Percentiles rank a stretch among this genome's conserved stretches.
These are phyloP conservation scores for Corythaixoides concolor DNA, from an alignment of 2,113 vertebrate genomes.

Conservation along the genomic window DNA sequence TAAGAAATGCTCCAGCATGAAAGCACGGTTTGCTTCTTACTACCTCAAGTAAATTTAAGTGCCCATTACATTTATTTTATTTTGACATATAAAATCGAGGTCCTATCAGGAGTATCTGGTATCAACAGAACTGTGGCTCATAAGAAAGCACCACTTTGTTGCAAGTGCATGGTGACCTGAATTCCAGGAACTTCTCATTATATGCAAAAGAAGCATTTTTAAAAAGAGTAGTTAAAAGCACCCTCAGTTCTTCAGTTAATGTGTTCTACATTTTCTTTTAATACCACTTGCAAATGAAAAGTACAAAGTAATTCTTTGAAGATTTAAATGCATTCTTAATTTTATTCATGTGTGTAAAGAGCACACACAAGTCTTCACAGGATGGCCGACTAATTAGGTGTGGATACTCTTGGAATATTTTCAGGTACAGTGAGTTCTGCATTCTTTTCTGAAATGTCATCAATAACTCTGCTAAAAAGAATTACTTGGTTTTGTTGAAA, in stretches of 20 bases:
- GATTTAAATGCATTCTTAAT: conserved; percentile 6
- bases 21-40: background rate
- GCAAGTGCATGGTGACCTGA: background rate
- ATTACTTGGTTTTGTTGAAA: background rate
- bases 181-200: conserved; percentile 1
- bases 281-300: conserved; percentile 14
- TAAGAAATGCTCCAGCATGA: background rate
- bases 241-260: background rate
- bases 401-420: conserved; percentile 27
- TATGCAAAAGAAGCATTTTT: conserved; percentile 1
- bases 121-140: background rate
- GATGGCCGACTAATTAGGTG: background rate
- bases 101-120: background rate
- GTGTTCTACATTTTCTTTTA: conserved; percentile 6
- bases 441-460: conserved; percentile 30
- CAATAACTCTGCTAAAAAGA: background rate
- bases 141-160: background rate
- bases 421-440: background rate
- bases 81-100: background rate
- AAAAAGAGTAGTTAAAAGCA: conserved; percentile 3
- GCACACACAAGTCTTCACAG: conserved; percentile 8
- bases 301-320: conserved; percentile 49
- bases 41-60: background rate
- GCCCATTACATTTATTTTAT: background rate
- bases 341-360: conserved; percentile 41